phyloP scores from a whole-genome alignment of 2,888 invertebrate genomes.

The Cremastobaeus sp. region DNA sequence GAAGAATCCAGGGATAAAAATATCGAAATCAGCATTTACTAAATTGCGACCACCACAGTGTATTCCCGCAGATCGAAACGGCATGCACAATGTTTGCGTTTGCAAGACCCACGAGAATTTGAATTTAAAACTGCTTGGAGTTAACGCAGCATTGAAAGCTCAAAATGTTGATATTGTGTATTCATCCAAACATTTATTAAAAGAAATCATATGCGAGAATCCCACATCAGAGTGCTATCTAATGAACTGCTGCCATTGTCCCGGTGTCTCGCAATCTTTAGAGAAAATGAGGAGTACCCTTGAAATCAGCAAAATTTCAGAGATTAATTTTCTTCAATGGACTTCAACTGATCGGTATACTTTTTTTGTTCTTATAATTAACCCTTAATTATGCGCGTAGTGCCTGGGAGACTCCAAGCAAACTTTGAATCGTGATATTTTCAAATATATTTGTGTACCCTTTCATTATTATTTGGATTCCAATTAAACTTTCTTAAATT shows the following conservation, averaged over 20 bases:
- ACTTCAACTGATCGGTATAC: constrained; percentile 14
- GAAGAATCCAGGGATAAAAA: constrained; percentile 8
- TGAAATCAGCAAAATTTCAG: constrained; percentile 1
- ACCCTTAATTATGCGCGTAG: too few relatives aligned
- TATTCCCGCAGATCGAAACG: constrained; percentile 4
- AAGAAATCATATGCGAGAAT: constrained; percentile 8
- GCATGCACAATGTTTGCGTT: constrained; percentile 3
- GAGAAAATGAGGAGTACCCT: neutral
- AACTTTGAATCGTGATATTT: too few relatives aligned
- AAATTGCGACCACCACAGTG: constrained; percentile 5
- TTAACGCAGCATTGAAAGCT: neutral
- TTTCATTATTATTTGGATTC: too few relatives aligned
- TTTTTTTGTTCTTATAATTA: too few relatives aligned
- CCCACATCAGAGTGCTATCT: constrained; percentile 5
- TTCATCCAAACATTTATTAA: constrained; percentile 7
- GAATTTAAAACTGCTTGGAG: constrained; percentile 1
- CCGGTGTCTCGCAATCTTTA: constrained; percentile 4
- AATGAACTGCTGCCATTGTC: neutral
- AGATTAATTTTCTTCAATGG: constrained; percentile 6
- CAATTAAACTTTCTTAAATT: too few relatives aligned
- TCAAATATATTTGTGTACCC: too few relatives aligned
- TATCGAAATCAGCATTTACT: constrained; percentile 6
- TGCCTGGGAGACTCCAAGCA: too few relatives aligned
- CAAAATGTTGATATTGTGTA: constrained; percentile 2
- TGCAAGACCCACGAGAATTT: constrained; percentile 2